Conservation (phyloP, 2,113 vertebrate genomes). For the human (Homo sapiens) region DNA sequence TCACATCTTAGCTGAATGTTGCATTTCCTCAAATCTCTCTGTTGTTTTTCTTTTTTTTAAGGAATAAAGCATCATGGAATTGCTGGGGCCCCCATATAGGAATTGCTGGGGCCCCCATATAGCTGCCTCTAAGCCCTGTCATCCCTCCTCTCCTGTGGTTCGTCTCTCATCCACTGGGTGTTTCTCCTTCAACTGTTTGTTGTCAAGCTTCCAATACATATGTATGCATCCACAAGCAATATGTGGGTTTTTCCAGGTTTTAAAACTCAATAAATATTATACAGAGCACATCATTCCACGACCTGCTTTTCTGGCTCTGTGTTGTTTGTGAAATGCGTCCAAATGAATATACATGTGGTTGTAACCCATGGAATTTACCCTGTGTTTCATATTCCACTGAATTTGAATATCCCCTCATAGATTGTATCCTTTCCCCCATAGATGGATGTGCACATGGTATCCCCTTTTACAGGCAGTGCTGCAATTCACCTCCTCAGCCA, state of each 20-base stretch:
- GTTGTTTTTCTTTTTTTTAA: not conserved
- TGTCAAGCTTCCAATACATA: not conserved
- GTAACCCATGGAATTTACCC: not conserved
- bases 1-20: not conserved
- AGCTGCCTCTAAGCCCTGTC: not conserved
- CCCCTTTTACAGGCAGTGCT: not conserved
- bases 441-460: no score
- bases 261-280: not conserved
- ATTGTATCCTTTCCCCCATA: not conserved
- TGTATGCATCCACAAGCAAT: not conserved
- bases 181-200: not conserved
- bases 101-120: not conserved
- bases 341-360: not conserved
- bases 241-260: not conserved
- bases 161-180: not conserved
- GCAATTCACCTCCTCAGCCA: fast-evolving
- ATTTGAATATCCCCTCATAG: not conserved
- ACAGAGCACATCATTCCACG: not conserved
- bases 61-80: not conserved
- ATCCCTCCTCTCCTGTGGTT: fast-evolving
- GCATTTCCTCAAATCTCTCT: not conserved
- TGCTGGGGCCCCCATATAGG: not conserved
- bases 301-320: not conserved
- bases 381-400: fast-evolving
- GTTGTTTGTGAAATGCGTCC: not conserved